Evolutionary conservation across 2,888 invertebrate species (phyloP).

Genomic region (Phortica okadai): DNA sequence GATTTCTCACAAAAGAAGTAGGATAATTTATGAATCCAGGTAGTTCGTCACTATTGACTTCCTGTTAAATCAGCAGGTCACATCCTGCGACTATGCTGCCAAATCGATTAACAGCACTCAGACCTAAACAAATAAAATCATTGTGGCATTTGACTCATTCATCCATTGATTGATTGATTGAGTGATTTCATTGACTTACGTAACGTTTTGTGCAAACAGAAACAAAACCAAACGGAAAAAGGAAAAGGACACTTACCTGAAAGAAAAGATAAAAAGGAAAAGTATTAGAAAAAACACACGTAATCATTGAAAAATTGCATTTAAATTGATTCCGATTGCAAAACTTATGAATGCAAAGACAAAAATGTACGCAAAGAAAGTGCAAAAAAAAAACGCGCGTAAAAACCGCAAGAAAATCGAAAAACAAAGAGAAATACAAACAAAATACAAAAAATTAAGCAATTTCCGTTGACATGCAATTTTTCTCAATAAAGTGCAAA

Average conservation of each 20-base stretch:
- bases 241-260: slow-evolving; percentile 57
- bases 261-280: slow-evolving; percentile 43
- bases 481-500: slow-evolving; percentile 41
- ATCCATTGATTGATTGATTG: neutral
- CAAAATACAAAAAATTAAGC: slow-evolving; percentile 55
- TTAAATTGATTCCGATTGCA: slow-evolving; percentile 51
- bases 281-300: slow-evolving; percentile 21
- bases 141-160: neutral
- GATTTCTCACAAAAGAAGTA: neutral
- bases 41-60: neutral
- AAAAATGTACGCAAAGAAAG: slow-evolving; percentile 47
- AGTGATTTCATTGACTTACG: slow-evolving; percentile 53
- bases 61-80: neutral
- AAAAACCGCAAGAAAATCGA: neutral
- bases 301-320: slow-evolving; percentile 5
- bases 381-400: slow-evolving; percentile 33
- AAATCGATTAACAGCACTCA: neutral
- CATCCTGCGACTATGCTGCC: neutral
- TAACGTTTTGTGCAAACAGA: slow-evolving; percentile 49
- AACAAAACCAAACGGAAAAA: slow-evolving; percentile 1
- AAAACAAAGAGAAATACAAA: slow-evolving; percentile 18
- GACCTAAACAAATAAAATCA: slow-evolving; percentile 24
- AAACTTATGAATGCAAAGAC: slow-evolving; percentile 37
- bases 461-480: slow-evolving; percentile 61
- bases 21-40: neutral